These are phyloP conservation scores for Rafetus swinhoei DNA, from an alignment of 2,113 vertebrate species.

Conservation along the genomic window DNA sequence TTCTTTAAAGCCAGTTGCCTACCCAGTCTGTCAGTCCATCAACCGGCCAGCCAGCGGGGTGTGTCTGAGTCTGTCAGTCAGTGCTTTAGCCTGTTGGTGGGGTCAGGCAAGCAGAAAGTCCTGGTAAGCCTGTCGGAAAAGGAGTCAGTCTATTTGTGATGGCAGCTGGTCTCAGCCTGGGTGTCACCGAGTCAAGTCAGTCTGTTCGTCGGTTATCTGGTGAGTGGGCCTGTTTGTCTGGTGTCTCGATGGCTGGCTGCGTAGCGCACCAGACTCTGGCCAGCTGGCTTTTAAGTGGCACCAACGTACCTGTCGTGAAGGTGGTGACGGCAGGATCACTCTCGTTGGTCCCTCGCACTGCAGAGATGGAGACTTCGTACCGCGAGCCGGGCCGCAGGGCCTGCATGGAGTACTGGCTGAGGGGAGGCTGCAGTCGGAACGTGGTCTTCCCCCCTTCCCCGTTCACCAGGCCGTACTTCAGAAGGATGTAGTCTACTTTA, in stretches of 20 bases:
- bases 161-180: neutral
- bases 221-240: neutral
- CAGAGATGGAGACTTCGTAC: conserved; percentile 88
- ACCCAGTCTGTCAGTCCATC: neutral
- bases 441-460: conserved; percentile 89
- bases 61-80: neutral
- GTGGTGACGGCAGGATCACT: conserved; percentile 85
- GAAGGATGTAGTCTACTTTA: conserved; percentile 91
- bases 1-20: neutral
- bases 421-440: conserved; percentile 93
- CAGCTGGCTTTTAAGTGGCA: neutral
- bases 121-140: neutral
- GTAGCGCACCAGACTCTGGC: neutral
- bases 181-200: neutral
- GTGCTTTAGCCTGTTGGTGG: neutral
- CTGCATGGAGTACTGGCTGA: conserved; percentile 97
- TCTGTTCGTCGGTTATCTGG: too few species aligned
- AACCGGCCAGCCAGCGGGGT: neutral
- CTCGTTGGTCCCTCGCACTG: conserved; percentile 87
- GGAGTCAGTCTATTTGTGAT: neutral
- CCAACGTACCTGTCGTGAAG: conserved; percentile 90
- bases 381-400: conserved; percentile 89
- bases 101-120: neutral
- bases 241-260: neutral
- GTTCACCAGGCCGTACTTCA: conserved; percentile 89